phyloP scores from a whole-genome alignment of 1,140 invertebrate genomes.

The Aphidius gifuensis region DNA sequence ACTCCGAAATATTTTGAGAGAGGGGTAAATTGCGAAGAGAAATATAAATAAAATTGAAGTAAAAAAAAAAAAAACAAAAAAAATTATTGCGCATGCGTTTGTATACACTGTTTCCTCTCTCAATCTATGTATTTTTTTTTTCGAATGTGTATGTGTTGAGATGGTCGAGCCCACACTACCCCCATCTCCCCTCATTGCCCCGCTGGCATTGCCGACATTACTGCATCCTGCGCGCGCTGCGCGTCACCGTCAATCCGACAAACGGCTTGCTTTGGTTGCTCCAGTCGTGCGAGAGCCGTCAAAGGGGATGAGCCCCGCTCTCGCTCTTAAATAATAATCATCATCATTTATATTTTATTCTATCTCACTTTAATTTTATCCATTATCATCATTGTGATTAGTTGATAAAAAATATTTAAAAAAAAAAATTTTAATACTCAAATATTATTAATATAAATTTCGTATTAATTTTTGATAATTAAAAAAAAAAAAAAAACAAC shows the following conservation, averaged over 20 bases:
- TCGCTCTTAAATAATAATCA: slow-evolving; percentile 38
- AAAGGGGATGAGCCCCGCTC: slow-evolving; percentile 41
- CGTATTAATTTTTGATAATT: no score
- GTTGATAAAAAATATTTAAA: background rate
- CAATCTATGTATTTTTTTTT: background rate
- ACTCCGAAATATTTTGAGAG: no score
- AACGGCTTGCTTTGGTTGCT: slow-evolving; percentile 15
- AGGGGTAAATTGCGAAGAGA: background rate
- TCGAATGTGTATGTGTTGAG: background rate
- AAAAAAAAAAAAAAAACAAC: no score
- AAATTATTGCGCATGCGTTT: slow-evolving; percentile 40
- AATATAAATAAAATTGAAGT: background rate
- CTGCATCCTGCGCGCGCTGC: slow-evolving; percentile 3
- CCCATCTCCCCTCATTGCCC: background rate
- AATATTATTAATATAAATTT: background rate
- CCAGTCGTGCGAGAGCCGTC: slow-evolving; percentile 54
- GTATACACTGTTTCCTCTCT: slow-evolving; percentile 1
- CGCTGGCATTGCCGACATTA: background rate
- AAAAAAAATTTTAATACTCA: slow-evolving; percentile 7
- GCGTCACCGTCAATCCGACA: slow-evolving; percentile 1
- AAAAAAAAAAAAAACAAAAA: slow-evolving; percentile 45
- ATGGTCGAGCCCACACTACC: slow-evolving; percentile 13
- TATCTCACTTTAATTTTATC: background rate
- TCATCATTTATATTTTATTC: background rate
- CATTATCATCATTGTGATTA: no score